These are phyloP conservation scores for Drosophila pegasa DNA, from an alignment of 2,888 invertebrate genomes.

Conservation along the genomic window DNA sequence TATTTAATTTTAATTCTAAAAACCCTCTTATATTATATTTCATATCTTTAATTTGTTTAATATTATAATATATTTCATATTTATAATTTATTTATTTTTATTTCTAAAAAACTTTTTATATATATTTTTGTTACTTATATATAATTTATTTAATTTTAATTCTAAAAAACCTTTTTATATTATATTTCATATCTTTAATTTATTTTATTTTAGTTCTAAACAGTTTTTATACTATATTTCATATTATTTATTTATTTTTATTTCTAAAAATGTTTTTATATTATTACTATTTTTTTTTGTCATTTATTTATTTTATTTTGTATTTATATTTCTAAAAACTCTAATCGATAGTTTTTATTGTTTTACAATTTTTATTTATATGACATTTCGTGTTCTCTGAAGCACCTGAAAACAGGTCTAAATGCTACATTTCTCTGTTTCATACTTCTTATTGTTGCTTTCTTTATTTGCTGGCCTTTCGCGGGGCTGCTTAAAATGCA, in stretches of 20 bases:
- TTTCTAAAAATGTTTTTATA: too few species aligned
- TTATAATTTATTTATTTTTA: background rate
- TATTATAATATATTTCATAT: background rate
- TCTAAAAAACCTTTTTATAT: too few species aligned
- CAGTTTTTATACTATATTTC: background rate
- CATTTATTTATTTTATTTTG: background rate
- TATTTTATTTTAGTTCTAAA: too few species aligned
- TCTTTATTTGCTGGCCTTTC: conserved; percentile 5
- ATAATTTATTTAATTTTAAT: background rate
- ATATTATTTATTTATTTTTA: background rate
- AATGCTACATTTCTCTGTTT: background rate
- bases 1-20: background rate
- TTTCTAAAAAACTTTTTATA: too few species aligned
- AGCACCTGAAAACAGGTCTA: conserved; percentile 2
- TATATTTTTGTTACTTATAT: background rate
- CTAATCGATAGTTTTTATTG: background rate
- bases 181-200: too few species aligned
- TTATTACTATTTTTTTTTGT: too few species aligned
- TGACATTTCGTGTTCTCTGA: conserved; percentile 1
- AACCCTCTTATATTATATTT: too few species aligned
- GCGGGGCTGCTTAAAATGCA: conserved; percentile 21
- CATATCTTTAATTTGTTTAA: too few species aligned
- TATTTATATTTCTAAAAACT: too few species aligned
- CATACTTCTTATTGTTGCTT: conserved; percentile 4
- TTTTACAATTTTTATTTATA: background rate